Evolutionary conservation across 2,797 vertebrate species (phyloP).

Genomic region (Pipistrellus pipistrellus): DNA sequence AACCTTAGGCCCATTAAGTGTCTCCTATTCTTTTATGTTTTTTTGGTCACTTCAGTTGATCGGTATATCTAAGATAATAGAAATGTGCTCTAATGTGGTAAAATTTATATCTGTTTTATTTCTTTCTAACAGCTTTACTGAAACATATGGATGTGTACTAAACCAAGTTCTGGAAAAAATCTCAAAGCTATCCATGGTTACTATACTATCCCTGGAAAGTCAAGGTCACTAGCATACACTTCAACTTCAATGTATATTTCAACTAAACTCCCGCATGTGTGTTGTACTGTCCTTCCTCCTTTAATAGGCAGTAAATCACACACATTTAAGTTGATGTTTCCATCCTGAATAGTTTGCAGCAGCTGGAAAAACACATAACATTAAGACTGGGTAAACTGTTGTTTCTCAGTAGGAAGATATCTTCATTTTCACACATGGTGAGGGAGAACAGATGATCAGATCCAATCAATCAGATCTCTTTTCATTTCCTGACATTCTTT

Average conservation of each 20-base stretch:
- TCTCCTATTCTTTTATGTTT: conserved; percentile 9
- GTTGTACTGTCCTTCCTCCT: not conserved
- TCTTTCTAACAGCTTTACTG: conserved; percentile 28
- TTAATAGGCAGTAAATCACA: conserved; percentile 13
- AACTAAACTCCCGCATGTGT: not conserved
- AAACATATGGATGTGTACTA: not conserved
- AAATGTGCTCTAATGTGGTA: not conserved
- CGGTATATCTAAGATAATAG: not conserved
- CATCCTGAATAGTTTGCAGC: conserved; percentile 20
- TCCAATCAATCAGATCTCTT: conserved; percentile 12
- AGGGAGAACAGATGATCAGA: conserved; percentile 5
- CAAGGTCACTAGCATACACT: not conserved
- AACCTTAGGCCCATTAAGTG: not conserved
- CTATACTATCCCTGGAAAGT: conserved; percentile 28
- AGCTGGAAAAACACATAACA: conserved; percentile 48
- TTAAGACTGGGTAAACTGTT: not conserved
- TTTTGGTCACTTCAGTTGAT: not conserved
- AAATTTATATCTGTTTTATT: not conserved
- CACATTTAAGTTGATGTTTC: conserved; percentile 42
- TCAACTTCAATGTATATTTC: conserved; percentile 28
- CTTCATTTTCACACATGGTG: not conserved
- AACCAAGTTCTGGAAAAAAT: not conserved
- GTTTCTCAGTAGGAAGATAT: conserved; percentile 2
- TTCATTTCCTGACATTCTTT: conserved; percentile 36
- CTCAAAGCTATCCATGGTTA: not conserved